Evolutionary conservation across 1,140 invertebrate genomes (phyloP), one percentile per base, ranked within the genome.

Genomic region (Drosophila sproati): DNA sequence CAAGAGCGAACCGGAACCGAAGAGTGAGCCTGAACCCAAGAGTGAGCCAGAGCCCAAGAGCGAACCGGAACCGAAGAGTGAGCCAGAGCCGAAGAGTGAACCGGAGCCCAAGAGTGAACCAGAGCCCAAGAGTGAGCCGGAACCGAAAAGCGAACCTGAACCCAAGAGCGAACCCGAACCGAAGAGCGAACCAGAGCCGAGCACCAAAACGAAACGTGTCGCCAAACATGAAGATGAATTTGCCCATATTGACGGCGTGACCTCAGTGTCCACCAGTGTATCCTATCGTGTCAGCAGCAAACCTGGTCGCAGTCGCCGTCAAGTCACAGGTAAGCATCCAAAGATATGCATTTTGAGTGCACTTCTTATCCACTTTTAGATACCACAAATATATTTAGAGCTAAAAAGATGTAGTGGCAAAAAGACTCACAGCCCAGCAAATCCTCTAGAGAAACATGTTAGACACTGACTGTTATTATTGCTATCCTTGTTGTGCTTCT

Each of bases 221-320:
- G 94, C 94, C 1, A 93, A 93, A 89, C 93, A 93, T 66, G 93
- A 92, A 2, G 93, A 92, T 3, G 71, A 88, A 2, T 61, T 79
- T 31, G 51, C 47, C 35, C 93, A 61, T 88, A 93, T 71, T 5
- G 92, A 94, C 47, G 95, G 95, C 64, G 94, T 95, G 37, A 95
- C 95, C 5, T 91, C 91, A 0, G 95, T 96, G 28, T 95, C 95
- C 82, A 96, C 95, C 2, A 96, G 95, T 80, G 95, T 96, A 4
- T 96, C 95, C 2, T 96, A 95, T 91, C 94, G 95, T 80, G 95
- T 96, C 60, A 96, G 95, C 86, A 94, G 93, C 37, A 76, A 80
- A 45, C 50, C 79, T 32, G 92, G 92, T 62, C 86, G 93, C 28
- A 83, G 78, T 37, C 91, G 89, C 28, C 91, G 93, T 34, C 91